These are phyloP conservation scores for Loripinus fragilis DNA, from an alignment of 2,888 invertebrate species.

Conservation along the genomic window DNA sequence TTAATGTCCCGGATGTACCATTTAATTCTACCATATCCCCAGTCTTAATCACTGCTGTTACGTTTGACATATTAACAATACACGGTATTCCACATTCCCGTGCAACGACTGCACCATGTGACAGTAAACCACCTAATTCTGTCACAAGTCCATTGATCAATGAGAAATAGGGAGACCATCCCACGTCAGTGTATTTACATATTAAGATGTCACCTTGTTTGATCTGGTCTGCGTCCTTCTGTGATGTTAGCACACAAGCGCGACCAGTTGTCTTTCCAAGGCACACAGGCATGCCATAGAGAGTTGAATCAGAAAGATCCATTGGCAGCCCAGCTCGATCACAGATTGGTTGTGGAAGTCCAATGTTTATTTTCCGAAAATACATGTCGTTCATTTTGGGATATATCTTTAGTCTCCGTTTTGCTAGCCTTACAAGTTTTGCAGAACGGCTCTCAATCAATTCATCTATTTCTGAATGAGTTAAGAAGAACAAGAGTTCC, in stretches of 20 bases:
- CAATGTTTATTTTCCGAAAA: constrained; percentile 16
- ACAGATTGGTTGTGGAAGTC: background rate
- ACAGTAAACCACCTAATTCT: constrained; percentile 91
- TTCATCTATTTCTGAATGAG: constrained; percentile 86
- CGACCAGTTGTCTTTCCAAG: constrained; percentile 88
- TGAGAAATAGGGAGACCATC: constrained; percentile 93
- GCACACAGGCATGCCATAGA: constrained; percentile 88
- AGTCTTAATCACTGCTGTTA: constrained; percentile 87
- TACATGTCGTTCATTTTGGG: constrained; percentile 64
- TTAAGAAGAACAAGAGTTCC: constrained; percentile 88
- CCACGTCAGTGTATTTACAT: constrained; percentile 90
- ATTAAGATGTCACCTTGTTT: constrained; percentile 89
- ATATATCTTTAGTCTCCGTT: constrained; percentile 87
- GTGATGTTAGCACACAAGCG: constrained; percentile 88
- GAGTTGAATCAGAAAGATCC: background rate
- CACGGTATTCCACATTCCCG: constrained; percentile 92
- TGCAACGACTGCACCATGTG: constrained; percentile 93
- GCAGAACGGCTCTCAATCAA: constrained; percentile 86
- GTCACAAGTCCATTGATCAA: constrained; percentile 90
- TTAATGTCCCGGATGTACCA: constrained; percentile 15
- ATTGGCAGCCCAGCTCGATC: background rate
- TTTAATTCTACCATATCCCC: constrained; percentile 83
- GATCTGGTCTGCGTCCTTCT: constrained; percentile 86
- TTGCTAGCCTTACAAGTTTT: constrained; percentile 86
- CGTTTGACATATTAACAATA: constrained; percentile 88